Conservation (phyloP, 1,140 invertebrate genomes). For the Arion vulgaris region DNA sequence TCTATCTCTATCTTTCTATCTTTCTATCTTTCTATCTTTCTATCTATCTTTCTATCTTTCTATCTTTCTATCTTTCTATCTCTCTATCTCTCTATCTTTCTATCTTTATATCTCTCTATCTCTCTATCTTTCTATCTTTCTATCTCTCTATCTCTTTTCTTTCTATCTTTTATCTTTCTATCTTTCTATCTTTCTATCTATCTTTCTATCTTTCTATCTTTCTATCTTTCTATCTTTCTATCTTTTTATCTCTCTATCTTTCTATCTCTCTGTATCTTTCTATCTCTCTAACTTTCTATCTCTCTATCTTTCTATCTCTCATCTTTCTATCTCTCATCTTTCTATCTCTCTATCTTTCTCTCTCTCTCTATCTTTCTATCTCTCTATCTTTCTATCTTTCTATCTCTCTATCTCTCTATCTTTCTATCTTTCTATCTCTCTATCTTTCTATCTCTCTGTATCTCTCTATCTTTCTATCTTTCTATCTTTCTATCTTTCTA, state of each 20-base stretch:
- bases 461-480: background rate
- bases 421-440: background rate
- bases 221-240: background rate
- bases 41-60: background rate
- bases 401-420: background rate
- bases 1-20: too few species aligned
- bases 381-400: background rate
- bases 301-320: background rate
- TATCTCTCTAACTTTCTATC: background rate
- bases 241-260: background rate
- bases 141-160: too few species aligned
- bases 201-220: background rate
- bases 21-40: background rate
- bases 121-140: too few species aligned
- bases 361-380: background rate
- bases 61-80: too few species aligned
- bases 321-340: conserved; percentile 10
- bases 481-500: background rate
- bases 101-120: too few species aligned
- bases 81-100: too few species aligned
- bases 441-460: background rate
- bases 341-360: background rate
- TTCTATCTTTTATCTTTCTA: too few species aligned
- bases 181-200: background rate
- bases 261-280: background rate